These are phyloP conservation scores for Arothron firmamentum DNA, from an alignment of 2,113 vertebrate genomes.

Conservation along the genomic window DNA sequence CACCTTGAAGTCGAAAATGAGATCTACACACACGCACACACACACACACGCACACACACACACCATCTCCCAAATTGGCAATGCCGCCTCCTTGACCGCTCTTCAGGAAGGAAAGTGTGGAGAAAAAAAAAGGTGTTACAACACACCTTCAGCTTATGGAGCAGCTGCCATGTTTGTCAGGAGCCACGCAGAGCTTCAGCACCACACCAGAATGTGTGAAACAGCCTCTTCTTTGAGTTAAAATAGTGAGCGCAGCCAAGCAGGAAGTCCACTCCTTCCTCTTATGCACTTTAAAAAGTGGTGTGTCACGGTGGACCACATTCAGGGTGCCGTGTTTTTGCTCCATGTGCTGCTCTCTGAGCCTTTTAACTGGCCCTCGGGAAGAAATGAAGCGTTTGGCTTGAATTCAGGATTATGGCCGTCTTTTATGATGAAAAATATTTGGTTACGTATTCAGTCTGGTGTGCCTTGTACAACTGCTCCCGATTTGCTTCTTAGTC, in stretches of 20 bases:
- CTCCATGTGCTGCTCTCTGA: too few species aligned
- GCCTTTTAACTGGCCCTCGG: too few species aligned
- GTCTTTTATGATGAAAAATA: too few species aligned
- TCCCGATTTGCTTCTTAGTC: too few species aligned
- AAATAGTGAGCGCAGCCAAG: conserved; percentile 18
- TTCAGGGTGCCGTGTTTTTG: too few species aligned
- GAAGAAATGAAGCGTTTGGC: too few species aligned
- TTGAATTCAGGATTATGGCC: too few species aligned
- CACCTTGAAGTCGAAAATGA: background rate
- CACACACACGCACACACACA: background rate
- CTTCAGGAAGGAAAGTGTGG: conserved; percentile 26
- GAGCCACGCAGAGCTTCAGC: conserved; percentile 26
- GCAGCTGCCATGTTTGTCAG: conserved; percentile 31
- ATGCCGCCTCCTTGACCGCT: conserved; percentile 20
- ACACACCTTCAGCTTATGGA: conserved; percentile 15
- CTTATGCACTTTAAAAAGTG: background rate
- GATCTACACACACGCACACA: background rate
- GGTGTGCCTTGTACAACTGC: too few species aligned
- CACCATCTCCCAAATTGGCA: background rate
- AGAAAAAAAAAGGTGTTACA: conserved; percentile 38
- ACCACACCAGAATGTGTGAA: conserved; percentile 45
- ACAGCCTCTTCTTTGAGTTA: conserved; percentile 24
- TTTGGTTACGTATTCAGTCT: too few species aligned
- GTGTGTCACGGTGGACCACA: too few species aligned
- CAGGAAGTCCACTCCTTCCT: background rate